Base-by-base conservation (phyloP, 1,140 invertebrate genomes). In the Cryptotermes secundus region DNA sequence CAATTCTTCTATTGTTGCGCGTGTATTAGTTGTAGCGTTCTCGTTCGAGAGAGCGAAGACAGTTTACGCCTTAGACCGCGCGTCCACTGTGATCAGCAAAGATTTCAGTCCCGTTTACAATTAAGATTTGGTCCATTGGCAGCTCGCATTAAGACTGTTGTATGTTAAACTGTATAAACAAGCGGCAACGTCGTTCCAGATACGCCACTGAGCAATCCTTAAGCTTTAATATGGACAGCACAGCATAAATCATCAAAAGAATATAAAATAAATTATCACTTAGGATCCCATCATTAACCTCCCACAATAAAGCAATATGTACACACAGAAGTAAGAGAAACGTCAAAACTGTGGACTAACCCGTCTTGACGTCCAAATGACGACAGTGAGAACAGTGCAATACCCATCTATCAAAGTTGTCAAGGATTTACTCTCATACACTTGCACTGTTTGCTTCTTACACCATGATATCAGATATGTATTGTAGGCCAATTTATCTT, bases 201-300 rank as follows among this genome's bases (percentile, higher is more conserved):
- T 31, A 72, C 59, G 59, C 59, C 59, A 72, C 59, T 72, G 59
- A 72, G 16, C 6, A 72, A 72, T 14, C 59, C 45, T 19, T 72
- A 31, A 72, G 16, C 19, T 49, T 72, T 72, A 72, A 72, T 72
- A 31, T 72, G 31, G 45, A 49, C 59, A 72, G 7, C n/a, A 72
- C 59, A 72, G n/a, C 26, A 72, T 72, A 72, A 65, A 65, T 6
- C 26, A 31, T 31, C 59, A n/a, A n/a, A 72, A 72, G n/a, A 72
- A n/a, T 31, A 72, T 72, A n/a, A 72, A 72, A 72, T 72, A 72
- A 72, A 72, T 72, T 72, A 72, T 72, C 59, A 72, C 59, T 31
- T 72, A 72, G n/a, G 19, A 31, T 72, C 6, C 45, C 26, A 2
- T 26, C 59, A 72, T 72, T 72, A 72, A 72, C 59, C 26, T 31